Evolutionary conservation across 1,140 invertebrate species (phyloP).

Genomic region (Panagrolaimus sp.): DNA sequence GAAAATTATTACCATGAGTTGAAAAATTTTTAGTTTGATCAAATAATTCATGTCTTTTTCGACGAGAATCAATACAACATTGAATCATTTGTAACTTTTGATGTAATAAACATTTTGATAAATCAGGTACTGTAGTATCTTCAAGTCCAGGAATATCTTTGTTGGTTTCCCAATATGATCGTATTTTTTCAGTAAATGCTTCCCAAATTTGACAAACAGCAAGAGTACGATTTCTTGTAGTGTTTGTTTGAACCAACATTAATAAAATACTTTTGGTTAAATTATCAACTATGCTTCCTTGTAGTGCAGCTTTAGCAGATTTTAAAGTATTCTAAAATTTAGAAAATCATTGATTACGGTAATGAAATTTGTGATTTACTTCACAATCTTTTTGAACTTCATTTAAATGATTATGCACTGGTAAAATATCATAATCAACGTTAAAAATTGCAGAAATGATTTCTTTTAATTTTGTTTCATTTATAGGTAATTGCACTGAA

Average conservation of each 20-base stretch:
- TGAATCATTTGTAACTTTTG: slow-evolving; percentile 93
- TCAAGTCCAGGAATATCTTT: slow-evolving; percentile 8
- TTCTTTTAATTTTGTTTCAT: neutral
- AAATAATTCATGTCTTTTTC: slow-evolving; percentile 58
- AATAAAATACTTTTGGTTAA: neutral
- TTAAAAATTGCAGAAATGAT: neutral
- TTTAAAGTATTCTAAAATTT: neutral
- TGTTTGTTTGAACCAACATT: neutral
- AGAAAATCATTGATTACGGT: neutral
- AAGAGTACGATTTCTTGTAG: neutral
- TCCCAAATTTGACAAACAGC: slow-evolving; percentile 9
- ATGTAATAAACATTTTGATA: slow-evolving; percentile 79
- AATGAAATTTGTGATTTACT: neutral
- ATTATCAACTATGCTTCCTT: neutral
- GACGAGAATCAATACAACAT: slow-evolving; percentile 77
- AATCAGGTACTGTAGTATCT: slow-evolving; percentile 62
- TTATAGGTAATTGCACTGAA: neutral
- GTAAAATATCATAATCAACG: neutral
- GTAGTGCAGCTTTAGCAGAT: neutral
- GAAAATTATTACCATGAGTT: neutral
- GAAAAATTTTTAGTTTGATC: slow-evolving; percentile 23
- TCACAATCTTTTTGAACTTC: slow-evolving; percentile 8
- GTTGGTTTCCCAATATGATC: slow-evolving; percentile 10
- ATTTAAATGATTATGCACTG: neutral
- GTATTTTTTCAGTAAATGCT: neutral